Evolutionary conservation across 1,140 invertebrate species (phyloP).

Genomic region (Scaptomyza hsui): DNA sequence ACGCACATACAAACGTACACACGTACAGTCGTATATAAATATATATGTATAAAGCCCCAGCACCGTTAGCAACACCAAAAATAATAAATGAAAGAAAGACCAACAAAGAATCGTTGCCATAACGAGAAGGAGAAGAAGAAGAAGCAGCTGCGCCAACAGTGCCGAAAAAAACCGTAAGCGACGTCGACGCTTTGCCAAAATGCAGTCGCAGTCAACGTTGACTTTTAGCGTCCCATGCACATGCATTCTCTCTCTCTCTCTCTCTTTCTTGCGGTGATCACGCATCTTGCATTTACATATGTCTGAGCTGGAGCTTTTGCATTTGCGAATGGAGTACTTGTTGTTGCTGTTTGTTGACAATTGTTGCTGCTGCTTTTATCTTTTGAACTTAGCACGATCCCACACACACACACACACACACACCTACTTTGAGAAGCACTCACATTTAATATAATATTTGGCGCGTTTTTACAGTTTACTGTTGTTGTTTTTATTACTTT

Average conservation of each 20-base stretch:
- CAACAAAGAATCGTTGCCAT: slow-evolving; percentile 47
- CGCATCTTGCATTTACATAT: slow-evolving; percentile 3
- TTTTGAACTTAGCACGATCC: slow-evolving; percentile 47
- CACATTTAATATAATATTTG: slow-evolving; percentile 75
- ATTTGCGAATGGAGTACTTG: slow-evolving; percentile 1
- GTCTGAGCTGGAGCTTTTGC: slow-evolving; percentile 19
- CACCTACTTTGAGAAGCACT: slow-evolving; percentile 61
- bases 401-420: slow-evolving; percentile 5
- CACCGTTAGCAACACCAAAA: slow-evolving; percentile 78
- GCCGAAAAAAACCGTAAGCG: slow-evolving; percentile 37
- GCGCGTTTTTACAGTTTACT: slow-evolving; percentile 51
- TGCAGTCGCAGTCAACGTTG: slow-evolving; percentile 12
- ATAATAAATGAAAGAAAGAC: slow-evolving; percentile 43
- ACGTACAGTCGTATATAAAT: neutral
- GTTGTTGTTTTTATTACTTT: slow-evolving; percentile 29
- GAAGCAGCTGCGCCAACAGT: slow-evolving; percentile 25
- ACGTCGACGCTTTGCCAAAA: slow-evolving; percentile 15
- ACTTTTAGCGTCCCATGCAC: slow-evolving; percentile 9
- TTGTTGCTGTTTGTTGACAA: slow-evolving; percentile 32
- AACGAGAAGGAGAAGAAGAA: slow-evolving; percentile 8
- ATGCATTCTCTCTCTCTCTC: slow-evolving; percentile 15
- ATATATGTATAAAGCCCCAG: slow-evolving; percentile 64
- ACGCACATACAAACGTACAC: slow-evolving; percentile 13
- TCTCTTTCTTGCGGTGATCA: neutral
- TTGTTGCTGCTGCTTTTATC: slow-evolving; percentile 32